Evolutionary conservation across 2,888 invertebrate species (phyloP), one percentile per base, ranked within the genome.

Genomic region (Ptilodon capucinus): DNA sequence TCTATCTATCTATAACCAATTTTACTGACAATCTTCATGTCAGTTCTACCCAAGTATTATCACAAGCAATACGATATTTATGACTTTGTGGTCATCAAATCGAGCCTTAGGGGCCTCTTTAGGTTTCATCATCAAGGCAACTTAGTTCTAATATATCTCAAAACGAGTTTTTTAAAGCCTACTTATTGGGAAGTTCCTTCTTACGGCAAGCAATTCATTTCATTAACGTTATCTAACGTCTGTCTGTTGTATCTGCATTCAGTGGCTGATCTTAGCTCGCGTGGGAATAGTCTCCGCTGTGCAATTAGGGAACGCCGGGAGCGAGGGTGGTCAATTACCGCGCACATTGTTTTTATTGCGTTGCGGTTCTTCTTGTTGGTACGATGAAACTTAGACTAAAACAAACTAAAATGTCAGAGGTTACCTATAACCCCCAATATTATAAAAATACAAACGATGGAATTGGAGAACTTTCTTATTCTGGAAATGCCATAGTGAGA

Each of bases 281-380:
- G 86, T 87, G 89, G 86, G 89, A 89, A 88, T 81, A 71, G 76
- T 79, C 80, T 79, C 81, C 75, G 71, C 70, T 70, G 61, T 71
- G 81, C 85, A 86, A 87, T 88, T 86, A 88, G 84, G 88, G 82
- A 83, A 79, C 78, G 80, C 78, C 78, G 80, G 82, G 85, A 84
- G 78, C 68, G 72, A 81, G 84, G 84, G 81, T 77, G 76, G 78
- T 80, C 83, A 81, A 85, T 84, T 85, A 86, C 82, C 71, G 67
- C 67, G 62, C 67, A 71, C 73, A 71, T 65, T 84, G 84, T 80
- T 85, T 84, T 87, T 85, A 86, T 30, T 30, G 30, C 23, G 8
- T 86, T 85, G 81, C 76, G 66, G 76, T 70, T 68, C 76, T 74
- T 74, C 74, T 82, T 78, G 74, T 69, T 72, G 64, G 73, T 70